A percentile compares a stretch with the other conserved stretches of the same genome.
Conservation (phyloP, 2,113 vertebrate genomes). For the Andinoacara biseriatus region DNA sequence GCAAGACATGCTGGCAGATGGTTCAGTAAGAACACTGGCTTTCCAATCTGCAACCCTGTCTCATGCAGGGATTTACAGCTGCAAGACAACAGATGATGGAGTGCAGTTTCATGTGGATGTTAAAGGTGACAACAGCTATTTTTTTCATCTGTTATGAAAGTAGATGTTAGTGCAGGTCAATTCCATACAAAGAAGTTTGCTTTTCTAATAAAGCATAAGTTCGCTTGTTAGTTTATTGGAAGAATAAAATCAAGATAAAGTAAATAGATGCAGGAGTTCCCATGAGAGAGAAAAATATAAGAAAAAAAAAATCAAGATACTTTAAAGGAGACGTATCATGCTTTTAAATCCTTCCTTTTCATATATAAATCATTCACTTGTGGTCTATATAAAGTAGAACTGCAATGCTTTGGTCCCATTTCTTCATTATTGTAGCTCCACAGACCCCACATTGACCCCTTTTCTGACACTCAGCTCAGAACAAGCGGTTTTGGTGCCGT, state of each 20-base stretch:
- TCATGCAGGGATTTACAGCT: conserved; percentile 74
- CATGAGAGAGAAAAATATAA: too few species aligned
- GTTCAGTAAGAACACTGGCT: conserved; percentile 61
- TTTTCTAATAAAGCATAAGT: not conserved
- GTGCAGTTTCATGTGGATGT: conserved; percentile 79
- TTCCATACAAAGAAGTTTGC: not conserved
- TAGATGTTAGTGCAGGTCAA: not conserved
- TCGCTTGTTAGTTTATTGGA: not conserved
- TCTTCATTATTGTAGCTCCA: too few species aligned
- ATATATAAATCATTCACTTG: too few species aligned
- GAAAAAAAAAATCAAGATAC: not conserved
- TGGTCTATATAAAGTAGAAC: too few species aligned
- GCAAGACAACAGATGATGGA: conserved; percentile 72
- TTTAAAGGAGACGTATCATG: too few species aligned
- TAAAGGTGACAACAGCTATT: conserved; percentile 76
- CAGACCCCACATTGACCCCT: too few species aligned
- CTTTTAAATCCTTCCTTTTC: too few species aligned
- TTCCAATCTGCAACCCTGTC: conserved; percentile 59
- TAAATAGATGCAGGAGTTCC: not conserved
- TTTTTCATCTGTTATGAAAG: conserved; percentile 8
- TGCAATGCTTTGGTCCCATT: too few species aligned
- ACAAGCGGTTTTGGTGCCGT: too few species aligned
- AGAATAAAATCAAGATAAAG: not conserved
- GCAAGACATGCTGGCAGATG: conserved; percentile 60
- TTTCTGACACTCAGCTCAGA: too few species aligned